phyloP scores from a whole-genome alignment of 2,797 vertebrate species.

The Sebastes minor region DNA sequence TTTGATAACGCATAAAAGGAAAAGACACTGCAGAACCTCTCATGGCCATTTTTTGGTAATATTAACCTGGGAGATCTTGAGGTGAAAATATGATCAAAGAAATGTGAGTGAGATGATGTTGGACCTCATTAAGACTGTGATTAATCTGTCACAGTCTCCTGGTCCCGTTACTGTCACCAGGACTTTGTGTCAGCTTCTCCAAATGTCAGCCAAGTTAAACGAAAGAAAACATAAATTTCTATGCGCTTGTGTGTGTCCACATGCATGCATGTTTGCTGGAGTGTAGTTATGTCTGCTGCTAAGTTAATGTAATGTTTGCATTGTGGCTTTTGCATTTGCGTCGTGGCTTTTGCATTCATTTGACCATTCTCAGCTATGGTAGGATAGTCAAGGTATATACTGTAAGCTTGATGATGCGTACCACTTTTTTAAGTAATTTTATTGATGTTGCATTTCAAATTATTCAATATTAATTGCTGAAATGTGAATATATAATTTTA shows the following conservation, averaged over 20 bases:
- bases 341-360: not conserved
- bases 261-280: not conserved
- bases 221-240: conserved; percentile 5
- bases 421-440: not conserved
- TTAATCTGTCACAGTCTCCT: not conserved
- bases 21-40: not conserved
- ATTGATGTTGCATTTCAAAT: not conserved
- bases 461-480: not conserved
- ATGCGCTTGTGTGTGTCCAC: not conserved
- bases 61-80: not conserved
- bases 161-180: not conserved
- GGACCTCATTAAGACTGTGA: not conserved
- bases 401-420: not conserved
- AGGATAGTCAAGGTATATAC: not conserved
- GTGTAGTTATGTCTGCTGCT: not conserved
- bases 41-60: not conserved
- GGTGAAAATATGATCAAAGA: not conserved
- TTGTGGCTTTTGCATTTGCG: too few relatives aligned
- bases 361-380: too few relatives aligned
- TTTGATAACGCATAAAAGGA: not conserved
- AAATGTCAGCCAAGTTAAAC: conserved; percentile 25
- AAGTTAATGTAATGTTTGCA: not conserved
- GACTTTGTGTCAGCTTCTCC: conserved; percentile 4
- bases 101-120: not conserved
- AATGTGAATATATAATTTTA: not conserved